Evolutionary conservation across 2,797 vertebrate species (phyloP).

Genomic region (Todus mexicanus): DNA sequence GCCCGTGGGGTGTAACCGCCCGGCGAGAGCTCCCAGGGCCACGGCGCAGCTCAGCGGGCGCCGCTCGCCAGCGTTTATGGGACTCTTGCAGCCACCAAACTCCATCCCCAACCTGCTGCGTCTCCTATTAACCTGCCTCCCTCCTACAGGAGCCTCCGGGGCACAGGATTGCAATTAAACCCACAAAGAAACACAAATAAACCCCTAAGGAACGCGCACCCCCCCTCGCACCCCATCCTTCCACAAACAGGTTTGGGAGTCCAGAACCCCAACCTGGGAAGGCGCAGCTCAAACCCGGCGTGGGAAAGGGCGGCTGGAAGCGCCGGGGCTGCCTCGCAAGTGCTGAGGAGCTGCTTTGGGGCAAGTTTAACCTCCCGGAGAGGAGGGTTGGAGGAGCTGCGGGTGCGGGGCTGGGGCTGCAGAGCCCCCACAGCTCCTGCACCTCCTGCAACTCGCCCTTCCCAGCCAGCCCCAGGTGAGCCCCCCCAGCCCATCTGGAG

Average conservation of each 20-base stretch:
- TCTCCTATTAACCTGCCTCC: neutral
- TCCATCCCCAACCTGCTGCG: neutral
- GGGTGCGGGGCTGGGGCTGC: neutral
- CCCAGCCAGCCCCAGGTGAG: no score
- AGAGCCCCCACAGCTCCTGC: neutral
- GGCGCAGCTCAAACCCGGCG: neutral
- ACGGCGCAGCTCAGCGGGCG: neutral
- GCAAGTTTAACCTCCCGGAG: accelerated
- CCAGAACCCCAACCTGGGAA: neutral
- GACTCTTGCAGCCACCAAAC: neutral
- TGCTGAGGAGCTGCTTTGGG: accelerated
- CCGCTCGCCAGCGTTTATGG: neutral
- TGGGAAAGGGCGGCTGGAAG: neutral
- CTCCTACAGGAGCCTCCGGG: slow-evolving; percentile 25
- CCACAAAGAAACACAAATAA: slow-evolving; percentile 25
- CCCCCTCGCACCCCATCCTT: neutral
- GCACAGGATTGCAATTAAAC: slow-evolving; percentile 18
- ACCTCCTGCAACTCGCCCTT: neutral
- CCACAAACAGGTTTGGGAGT: neutral
- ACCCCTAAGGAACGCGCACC: neutral
- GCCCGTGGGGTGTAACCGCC: neutral
- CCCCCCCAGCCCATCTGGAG: no score
- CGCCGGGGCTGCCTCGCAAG: accelerated
- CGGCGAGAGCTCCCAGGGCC: neutral
- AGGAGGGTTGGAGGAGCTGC: neutral